Conservation (phyloP, 2,888 invertebrate species). For the Ophioninae sp. region DNA sequence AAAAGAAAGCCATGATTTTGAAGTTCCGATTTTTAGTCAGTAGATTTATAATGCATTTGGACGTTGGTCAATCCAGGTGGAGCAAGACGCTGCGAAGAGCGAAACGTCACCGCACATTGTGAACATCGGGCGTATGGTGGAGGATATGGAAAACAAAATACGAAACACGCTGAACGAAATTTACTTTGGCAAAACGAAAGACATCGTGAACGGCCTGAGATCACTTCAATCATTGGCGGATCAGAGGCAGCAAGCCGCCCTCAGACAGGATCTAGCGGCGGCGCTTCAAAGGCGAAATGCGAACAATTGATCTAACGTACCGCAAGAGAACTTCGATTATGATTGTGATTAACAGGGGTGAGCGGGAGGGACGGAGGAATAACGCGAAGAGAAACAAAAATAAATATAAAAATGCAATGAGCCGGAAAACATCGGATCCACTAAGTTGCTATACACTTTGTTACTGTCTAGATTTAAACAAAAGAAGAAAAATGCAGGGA, state of each 20-base stretch:
- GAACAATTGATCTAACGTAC: constrained; percentile 81
- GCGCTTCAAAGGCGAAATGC: constrained; percentile 92
- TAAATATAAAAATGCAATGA: constrained; percentile 50
- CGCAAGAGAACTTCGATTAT: constrained; percentile 75
- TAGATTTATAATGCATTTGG: not conserved
- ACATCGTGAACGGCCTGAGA: constrained; percentile 97
- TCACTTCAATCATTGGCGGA: constrained; percentile 92
- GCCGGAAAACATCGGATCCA: constrained; percentile 63
- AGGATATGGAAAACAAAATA: constrained; percentile 99
- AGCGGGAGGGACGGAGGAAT: constrained; percentile 62
- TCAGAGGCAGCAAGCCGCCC: constrained; percentile 90
- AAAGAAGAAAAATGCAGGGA: constrained; percentile 68
- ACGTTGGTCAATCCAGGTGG: constrained; percentile 84
- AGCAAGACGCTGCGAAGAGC: constrained; percentile 94
- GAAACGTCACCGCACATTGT: constrained; percentile 98
- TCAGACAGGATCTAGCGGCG: constrained; percentile 92
- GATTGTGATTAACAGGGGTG: constrained; percentile 75
- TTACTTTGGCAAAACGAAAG: constrained; percentile 99
- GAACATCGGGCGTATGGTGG: constrained; percentile 99
- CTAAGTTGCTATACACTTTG: constrained; percentile 74
- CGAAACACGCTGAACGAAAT: constrained; percentile 98
- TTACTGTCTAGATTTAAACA: constrained; percentile 72
- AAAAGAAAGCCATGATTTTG: too few relatives aligned
- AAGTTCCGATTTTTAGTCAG: too few relatives aligned
- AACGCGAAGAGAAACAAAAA: constrained; percentile 63